Percentiles rank a stretch among this genome's conserved stretches.
Conservation (phyloP, 2,888 invertebrate species). For the Baronia brevicornis region DNA sequence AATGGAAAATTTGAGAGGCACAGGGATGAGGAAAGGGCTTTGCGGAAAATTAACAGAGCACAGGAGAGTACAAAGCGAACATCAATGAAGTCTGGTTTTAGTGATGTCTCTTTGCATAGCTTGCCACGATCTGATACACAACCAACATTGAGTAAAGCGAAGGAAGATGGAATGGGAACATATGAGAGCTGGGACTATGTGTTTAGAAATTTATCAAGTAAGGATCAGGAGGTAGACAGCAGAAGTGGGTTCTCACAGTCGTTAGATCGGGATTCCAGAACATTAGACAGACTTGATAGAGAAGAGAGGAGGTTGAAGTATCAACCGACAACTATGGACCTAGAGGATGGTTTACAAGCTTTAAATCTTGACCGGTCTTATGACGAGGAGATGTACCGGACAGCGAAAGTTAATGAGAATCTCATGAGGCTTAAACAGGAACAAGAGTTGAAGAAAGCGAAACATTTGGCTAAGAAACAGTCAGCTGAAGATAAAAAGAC, state of each 20-base stretch:
- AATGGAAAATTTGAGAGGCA: conserved; percentile 51
- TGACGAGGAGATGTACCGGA: conserved; percentile 58
- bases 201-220: conserved; percentile 83
- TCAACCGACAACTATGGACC: conserved; percentile 67
- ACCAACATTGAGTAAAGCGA: conserved; percentile 67
- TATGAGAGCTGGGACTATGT: conserved; percentile 89
- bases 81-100: conserved; percentile 56
- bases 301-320: conserved; percentile 61
- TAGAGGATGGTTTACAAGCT: conserved; percentile 75
- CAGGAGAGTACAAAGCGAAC: conserved; percentile 48
- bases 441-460: conserved; percentile 52
- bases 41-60: conserved; percentile 36
- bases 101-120: conserved; percentile 58
- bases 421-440: conserved; percentile 60
- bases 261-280: conserved; percentile 60
- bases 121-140: conserved; percentile 67
- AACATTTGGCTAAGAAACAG: conserved; percentile 45
- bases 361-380: conserved; percentile 64
- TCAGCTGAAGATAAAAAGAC: conserved; percentile 45
- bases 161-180: conserved; percentile 80
- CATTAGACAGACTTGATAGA: conserved; percentile 58
- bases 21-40: conserved; percentile 40
- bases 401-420: conserved; percentile 71
- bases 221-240: conserved; percentile 80
- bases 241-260: conserved; percentile 79